Evolutionary conservation across 2,888 invertebrate species (phyloP).

Genomic region (Lasioglossum leucozonium): DNA sequence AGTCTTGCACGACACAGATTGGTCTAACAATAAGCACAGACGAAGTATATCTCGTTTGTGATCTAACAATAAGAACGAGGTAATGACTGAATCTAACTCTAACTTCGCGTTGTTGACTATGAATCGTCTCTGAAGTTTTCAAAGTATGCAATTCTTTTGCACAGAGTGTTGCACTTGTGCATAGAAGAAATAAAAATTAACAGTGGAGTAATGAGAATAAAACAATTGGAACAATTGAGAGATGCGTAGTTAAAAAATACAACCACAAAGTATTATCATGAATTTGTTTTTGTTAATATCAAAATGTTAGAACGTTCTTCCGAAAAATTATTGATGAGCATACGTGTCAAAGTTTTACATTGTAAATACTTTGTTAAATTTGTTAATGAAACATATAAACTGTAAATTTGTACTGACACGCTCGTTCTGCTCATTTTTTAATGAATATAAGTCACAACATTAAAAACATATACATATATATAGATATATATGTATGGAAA

Average conservation of each 20-base stretch:
- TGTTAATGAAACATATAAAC: background rate
- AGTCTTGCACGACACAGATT: no score
- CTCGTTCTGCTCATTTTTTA: background rate
- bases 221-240: background rate
- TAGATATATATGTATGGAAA: conserved; percentile 13
- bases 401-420: background rate
- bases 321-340: background rate
- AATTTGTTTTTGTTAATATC: conserved; percentile 17
- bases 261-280: background rate
- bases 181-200: background rate
- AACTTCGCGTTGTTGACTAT: conserved; percentile 42
- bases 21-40: no score
- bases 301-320: background rate
- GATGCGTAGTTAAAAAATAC: background rate
- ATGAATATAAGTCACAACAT: background rate
- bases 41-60: no score
- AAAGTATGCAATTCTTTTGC: conserved; percentile 18
- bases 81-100: background rate
- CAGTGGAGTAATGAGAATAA: background rate
- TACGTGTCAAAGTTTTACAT: background rate
- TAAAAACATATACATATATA: background rate
- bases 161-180: background rate
- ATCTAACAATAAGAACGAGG: background rate
- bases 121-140: conserved; percentile 24
- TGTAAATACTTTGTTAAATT: conserved; percentile 17